Conservation (phyloP, 1,140 invertebrate genomes). For the Periplaneta americana region DNA sequence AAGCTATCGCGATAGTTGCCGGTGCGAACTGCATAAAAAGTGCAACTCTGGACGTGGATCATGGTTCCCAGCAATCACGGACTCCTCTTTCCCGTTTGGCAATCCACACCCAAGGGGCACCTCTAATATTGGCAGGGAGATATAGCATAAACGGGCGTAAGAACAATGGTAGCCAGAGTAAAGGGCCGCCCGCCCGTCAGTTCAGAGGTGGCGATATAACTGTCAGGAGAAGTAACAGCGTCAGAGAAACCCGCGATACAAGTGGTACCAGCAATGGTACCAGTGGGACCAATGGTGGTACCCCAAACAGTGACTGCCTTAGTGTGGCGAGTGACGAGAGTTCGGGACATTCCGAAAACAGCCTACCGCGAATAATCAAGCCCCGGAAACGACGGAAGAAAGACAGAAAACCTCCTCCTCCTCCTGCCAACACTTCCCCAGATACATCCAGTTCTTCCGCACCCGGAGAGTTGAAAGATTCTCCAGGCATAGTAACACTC, state of each 20-base stretch:
- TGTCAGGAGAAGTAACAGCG: neutral
- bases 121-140: conserved; percentile 60
- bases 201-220: neutral
- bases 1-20: neutral
- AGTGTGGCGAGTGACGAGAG: conserved; percentile 72
- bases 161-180: conserved; percentile 25
- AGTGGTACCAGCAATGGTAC: conserved; percentile 1
- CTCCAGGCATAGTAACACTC: conserved; percentile 31
- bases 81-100: conserved; percentile 57
- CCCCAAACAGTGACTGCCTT: conserved; percentile 52
- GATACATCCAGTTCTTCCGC: neutral
- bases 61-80: conserved; percentile 26
- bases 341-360: conserved; percentile 67
- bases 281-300: conserved; percentile 22
- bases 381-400: conserved; percentile 84
- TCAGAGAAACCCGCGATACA: neutral
- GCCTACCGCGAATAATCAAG: conserved; percentile 81
- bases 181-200: conserved; percentile 34
- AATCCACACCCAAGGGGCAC: conserved; percentile 70
- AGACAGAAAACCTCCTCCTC: conserved; percentile 62
- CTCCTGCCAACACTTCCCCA: neutral
- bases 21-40: neutral
- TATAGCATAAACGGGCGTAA: conserved; percentile 35
- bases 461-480: conserved; percentile 4
- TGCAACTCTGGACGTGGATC: conserved; percentile 23